Percentiles rank a stretch among this genome's conserved stretches.
phyloP scores from a whole-genome alignment of 2,888 invertebrate genomes.

The Pocota personata region DNA sequence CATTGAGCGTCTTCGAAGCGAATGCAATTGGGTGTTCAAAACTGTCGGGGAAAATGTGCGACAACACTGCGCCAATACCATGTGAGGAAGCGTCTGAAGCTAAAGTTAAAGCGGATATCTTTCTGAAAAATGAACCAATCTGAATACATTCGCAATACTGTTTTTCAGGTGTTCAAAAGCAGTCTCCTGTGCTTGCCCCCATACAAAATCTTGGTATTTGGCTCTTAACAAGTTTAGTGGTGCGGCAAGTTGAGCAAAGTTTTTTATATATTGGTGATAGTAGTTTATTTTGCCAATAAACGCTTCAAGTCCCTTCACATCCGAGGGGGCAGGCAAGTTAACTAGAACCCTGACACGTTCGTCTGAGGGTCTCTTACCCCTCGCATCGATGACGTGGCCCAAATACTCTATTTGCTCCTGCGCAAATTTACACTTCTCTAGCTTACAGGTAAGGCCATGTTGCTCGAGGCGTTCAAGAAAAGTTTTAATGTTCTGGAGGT shows the following conservation, averaged over 20 bases:
- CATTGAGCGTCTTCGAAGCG: no score
- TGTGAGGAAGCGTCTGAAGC: no score
- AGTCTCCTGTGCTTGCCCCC: slow-evolving; percentile 71
- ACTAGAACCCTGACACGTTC: not conserved
- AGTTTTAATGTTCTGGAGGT: no score
- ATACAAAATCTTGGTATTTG: slow-evolving; percentile 71
- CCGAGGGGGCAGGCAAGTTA: not conserved
- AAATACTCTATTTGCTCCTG: slow-evolving; percentile 77
- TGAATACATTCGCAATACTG: no score
- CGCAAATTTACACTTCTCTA: slow-evolving; percentile 78
- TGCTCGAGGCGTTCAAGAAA: no score
- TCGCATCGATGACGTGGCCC: slow-evolving; percentile 68
- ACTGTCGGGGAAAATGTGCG: no score
- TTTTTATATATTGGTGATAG: slow-evolving; percentile 72
- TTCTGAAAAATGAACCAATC: no score
- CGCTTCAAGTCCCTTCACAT: slow-evolving; percentile 43
- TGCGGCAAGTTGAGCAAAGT: slow-evolving; percentile 66
- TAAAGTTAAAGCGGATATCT: no score
- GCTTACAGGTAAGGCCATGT: slow-evolving; percentile 74
- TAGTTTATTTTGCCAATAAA: slow-evolving; percentile 78
- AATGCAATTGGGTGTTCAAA: no score
- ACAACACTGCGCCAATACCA: no score
- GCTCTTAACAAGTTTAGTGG: slow-evolving; percentile 75
- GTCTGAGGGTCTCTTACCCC: slow-evolving; percentile 60
- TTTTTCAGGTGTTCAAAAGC: slow-evolving; percentile 75